Conservation (phyloP, 2,797 vertebrate species). For the Enteromius radiatus region DNA sequence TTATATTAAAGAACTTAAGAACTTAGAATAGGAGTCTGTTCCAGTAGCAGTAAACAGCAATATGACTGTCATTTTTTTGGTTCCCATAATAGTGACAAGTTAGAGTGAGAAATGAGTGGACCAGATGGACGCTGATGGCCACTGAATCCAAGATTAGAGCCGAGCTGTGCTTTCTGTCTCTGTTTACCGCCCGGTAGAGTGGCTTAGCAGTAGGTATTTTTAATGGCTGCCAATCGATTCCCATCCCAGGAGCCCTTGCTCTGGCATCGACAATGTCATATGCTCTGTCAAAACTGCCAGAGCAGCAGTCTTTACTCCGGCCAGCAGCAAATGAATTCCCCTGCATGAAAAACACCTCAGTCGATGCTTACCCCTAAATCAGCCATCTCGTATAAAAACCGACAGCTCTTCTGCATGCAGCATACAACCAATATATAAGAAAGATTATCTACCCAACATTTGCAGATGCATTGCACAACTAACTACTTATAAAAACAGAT, state of each 20-base stretch:
- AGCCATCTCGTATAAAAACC: slow-evolving; percentile 46
- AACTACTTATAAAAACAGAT: not conserved
- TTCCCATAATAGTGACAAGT: slow-evolving; percentile 17
- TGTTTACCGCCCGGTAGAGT: slow-evolving; percentile 51
- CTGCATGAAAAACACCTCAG: slow-evolving; percentile 51
- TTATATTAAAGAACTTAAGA: not conserved
- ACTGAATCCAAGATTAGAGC: slow-evolving; percentile 36
- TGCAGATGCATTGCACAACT: not conserved
- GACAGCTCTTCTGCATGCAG: slow-evolving; percentile 48
- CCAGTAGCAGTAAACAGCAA: not conserved
- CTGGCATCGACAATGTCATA: slow-evolving; percentile 69
- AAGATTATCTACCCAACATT: slow-evolving; percentile 3
- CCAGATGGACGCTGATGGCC: slow-evolving; percentile 18
- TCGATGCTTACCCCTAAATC: slow-evolving; percentile 57
- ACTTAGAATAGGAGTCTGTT: not conserved
- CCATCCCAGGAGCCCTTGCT: slow-evolving; percentile 55
- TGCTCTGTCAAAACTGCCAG: slow-evolving; percentile 65
- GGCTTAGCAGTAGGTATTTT: slow-evolving; percentile 63
- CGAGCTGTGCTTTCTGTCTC: slow-evolving; percentile 47
- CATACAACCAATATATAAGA: slow-evolving; percentile 17
- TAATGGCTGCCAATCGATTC: slow-evolving; percentile 67
- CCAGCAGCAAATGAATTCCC: slow-evolving; percentile 59
- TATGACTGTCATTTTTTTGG: not conserved
- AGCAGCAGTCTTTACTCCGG: slow-evolving; percentile 53
- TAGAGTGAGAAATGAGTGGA: not conserved